phyloP scores from a whole-genome alignment of 1,140 invertebrate genomes.

The Dysdera silvatica region DNA sequence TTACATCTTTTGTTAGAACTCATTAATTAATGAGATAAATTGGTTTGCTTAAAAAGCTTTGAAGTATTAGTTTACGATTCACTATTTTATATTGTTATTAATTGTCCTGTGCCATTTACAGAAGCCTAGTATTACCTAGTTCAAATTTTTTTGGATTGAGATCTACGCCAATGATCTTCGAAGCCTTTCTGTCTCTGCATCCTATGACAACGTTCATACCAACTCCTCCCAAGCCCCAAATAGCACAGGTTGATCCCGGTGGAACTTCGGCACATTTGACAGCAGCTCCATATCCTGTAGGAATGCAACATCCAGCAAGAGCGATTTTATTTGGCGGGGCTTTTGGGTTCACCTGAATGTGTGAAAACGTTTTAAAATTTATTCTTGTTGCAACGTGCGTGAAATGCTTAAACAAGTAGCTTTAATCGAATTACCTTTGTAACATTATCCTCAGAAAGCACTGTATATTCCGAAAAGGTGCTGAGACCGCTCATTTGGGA shows the following conservation, averaged over 20 bases:
- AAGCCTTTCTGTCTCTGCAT: slow-evolving; percentile 81
- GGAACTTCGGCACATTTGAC: slow-evolving; percentile 82
- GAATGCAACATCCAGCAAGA: slow-evolving; percentile 86
- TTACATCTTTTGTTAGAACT: not conserved
- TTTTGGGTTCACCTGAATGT: slow-evolving; percentile 47
- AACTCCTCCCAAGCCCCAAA: slow-evolving; percentile 92
- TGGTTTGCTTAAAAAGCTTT: too few relatives aligned
- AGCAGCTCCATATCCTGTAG: slow-evolving; percentile 86
- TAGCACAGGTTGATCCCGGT: slow-evolving; percentile 70
- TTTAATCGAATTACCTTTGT: slow-evolving; percentile 28
- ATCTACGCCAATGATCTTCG: slow-evolving; percentile 89
- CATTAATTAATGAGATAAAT: not conserved
- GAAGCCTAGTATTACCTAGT: too few relatives aligned
- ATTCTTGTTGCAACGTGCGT: too few relatives aligned
- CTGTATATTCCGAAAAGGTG: slow-evolving; percentile 95
- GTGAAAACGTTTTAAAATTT: slow-evolving; percentile 37
- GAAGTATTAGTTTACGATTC: too few relatives aligned
- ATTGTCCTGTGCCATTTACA: too few relatives aligned
- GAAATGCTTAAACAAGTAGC: too few relatives aligned
- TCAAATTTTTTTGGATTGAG: slow-evolving; percentile 82
- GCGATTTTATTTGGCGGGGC: slow-evolving; percentile 86
- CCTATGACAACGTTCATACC: slow-evolving; percentile 87
- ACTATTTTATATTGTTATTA: too few relatives aligned
- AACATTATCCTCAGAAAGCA: slow-evolving; percentile 88
- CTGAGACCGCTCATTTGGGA: slow-evolving; percentile 97